Evolutionary conservation across 2,113 vertebrate genomes (phyloP).

Genomic region (Apteryx mantelli): DNA sequence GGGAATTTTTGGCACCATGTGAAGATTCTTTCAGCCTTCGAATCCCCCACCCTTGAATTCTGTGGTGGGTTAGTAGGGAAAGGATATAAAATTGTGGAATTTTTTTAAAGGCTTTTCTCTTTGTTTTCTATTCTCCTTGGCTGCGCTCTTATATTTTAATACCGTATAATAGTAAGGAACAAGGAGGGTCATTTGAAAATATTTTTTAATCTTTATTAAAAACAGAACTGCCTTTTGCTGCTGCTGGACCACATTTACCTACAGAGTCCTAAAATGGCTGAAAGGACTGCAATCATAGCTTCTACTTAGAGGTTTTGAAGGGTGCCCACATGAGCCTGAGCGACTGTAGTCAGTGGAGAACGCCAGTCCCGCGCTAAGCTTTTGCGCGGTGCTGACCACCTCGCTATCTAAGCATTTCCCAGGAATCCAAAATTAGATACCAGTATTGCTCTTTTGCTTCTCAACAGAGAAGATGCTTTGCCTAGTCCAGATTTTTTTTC

Average conservation of each 20-base stretch:
- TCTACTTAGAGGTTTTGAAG: constrained; percentile 45
- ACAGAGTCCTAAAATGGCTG: constrained; percentile 27
- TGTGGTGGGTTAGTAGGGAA: constrained; percentile 67
- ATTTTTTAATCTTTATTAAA: constrained; percentile 75
- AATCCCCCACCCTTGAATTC: constrained; percentile 67
- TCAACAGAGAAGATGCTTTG: neutral
- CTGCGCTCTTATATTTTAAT: constrained; percentile 65
- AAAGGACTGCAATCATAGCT: constrained; percentile 11
- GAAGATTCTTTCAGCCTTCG: constrained; percentile 60
- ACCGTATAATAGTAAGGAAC: constrained; percentile 65
- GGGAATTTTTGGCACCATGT: constrained; percentile 56
- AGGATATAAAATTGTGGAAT: constrained; percentile 68
- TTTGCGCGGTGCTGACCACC: constrained; percentile 17
- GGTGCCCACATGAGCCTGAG: constrained; percentile 36
- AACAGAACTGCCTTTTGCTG: constrained; percentile 56
- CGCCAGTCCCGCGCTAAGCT: neutral
- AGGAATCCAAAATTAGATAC: constrained; percentile 34
- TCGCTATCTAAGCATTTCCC: constrained; percentile 16
- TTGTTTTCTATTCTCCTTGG: constrained; percentile 75
- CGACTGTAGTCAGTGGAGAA: neutral
- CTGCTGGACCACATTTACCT: constrained; percentile 53
- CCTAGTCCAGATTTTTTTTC: neutral
- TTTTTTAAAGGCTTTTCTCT: constrained; percentile 60
- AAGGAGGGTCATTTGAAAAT: constrained; percentile 71
- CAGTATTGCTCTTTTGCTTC: neutral